phyloP scores from a whole-genome alignment of 2,113 vertebrate species.

The Rhabdomys dilectus region DNA sequence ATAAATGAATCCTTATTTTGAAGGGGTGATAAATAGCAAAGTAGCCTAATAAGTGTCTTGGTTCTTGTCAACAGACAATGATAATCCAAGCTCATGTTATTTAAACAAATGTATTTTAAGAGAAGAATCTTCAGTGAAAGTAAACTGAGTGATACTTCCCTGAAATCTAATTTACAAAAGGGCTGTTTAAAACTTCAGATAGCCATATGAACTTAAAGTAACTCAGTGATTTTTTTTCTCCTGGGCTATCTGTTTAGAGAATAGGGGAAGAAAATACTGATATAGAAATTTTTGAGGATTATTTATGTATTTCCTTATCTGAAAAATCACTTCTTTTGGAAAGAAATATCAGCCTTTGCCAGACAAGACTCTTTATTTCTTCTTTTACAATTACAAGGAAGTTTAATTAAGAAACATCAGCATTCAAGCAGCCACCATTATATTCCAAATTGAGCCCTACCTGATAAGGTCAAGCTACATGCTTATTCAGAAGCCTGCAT shows the following conservation, averaged over 20 bases:
- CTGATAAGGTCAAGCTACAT: conserved; percentile 18
- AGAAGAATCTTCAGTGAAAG: background rate
- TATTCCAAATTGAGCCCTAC: conserved; percentile 45
- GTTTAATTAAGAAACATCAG: conserved; percentile 75
- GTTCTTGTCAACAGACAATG: background rate
- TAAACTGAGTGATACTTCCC: background rate
- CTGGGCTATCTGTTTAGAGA: background rate
- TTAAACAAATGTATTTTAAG: background rate
- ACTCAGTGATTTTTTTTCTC: background rate
- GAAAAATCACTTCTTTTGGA: conserved; percentile 48
- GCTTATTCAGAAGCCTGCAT: conserved; percentile 18
- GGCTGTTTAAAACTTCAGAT: conserved; percentile 10
- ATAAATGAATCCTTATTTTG: background rate
- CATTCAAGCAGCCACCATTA: background rate
- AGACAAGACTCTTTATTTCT: conserved; percentile 43
- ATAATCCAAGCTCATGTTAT: background rate
- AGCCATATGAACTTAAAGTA: background rate
- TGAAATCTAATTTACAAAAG: conserved; percentile 20
- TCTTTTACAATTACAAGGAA: conserved; percentile 56
- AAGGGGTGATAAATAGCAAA: background rate
- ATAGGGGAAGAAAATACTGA: background rate
- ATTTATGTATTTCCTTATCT: background rate
- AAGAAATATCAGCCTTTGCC: conserved; percentile 65
- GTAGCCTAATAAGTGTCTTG: background rate
- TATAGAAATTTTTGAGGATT: background rate